Evolutionary conservation across 2,797 vertebrate species (phyloP).

Genomic region (Xenopus petersii): DNA sequence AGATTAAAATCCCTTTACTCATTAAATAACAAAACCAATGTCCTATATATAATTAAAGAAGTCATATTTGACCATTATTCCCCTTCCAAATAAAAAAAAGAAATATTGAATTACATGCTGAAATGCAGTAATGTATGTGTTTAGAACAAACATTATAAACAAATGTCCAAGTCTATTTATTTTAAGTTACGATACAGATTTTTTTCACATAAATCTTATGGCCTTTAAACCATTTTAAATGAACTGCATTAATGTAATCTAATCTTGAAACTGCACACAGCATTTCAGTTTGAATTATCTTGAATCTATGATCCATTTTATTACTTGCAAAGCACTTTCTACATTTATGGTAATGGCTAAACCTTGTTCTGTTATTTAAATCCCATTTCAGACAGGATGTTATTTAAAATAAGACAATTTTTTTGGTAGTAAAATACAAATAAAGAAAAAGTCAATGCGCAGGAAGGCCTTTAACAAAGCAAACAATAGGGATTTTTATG

Average conservation of each 20-base stretch:
- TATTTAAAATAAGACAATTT: constrained; percentile 67
- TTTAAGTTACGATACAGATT: constrained; percentile 77
- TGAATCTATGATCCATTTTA: constrained; percentile 80
- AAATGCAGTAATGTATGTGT: constrained; percentile 75
- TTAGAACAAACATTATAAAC: constrained; percentile 76
- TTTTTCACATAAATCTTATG: constrained; percentile 72
- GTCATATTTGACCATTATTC: constrained; percentile 72
- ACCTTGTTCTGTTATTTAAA: constrained; percentile 77
- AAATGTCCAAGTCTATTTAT: constrained; percentile 80
- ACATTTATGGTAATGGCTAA: constrained; percentile 76
- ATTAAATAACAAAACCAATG: constrained; percentile 19
- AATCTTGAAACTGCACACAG: constrained; percentile 80
- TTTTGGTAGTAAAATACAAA: constrained; percentile 74
- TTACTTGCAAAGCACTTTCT: constrained; percentile 77
- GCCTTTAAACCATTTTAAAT: constrained; percentile 80
- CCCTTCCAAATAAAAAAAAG: constrained; percentile 70
- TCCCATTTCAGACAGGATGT: constrained; percentile 70
- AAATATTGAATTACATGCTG: constrained; percentile 59
- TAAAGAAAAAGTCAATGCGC: constrained; percentile 71
- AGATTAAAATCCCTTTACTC: background rate
- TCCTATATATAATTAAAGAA: constrained; percentile 63
- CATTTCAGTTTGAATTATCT: constrained; percentile 82
- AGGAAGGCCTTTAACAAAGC: constrained; percentile 75
- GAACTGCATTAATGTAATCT: constrained; percentile 79
- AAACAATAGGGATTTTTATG: constrained; percentile 75